Evolutionary conservation across 2,113 vertebrate genomes (phyloP).

Genomic region (Lepisosteus osseus): DNA sequence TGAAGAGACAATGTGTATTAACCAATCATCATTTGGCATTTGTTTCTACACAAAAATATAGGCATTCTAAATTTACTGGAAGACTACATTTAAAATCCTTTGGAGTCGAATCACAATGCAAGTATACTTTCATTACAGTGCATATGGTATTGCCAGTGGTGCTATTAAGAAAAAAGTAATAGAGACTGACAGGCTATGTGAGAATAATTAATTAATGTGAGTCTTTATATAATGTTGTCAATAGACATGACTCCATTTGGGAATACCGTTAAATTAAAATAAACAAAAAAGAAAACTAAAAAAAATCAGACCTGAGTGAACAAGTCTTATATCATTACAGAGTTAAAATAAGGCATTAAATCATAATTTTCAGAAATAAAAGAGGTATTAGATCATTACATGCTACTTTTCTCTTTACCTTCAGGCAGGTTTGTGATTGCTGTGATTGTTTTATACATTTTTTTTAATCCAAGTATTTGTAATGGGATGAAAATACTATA

Average conservation of each 20-base stretch:
- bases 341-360: too few relatives aligned
- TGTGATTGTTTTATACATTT: too few relatives aligned
- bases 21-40: constrained; percentile 15
- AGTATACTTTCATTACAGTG: constrained; percentile 28
- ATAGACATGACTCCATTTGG: constrained; percentile 1
- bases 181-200: constrained; percentile 16
- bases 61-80: constrained; percentile 35
- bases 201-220: constrained; percentile 13
- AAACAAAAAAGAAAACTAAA: too few relatives aligned
- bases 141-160: constrained; percentile 21
- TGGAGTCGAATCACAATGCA: constrained; percentile 28
- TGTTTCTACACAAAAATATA: constrained; percentile 31
- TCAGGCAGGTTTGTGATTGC: too few relatives aligned
- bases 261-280: background rate
- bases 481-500: too few relatives aligned
- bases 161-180: constrained; percentile 29
- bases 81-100: constrained; percentile 25
- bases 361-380: too few relatives aligned
- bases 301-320: too few relatives aligned
- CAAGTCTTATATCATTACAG: too few relatives aligned
- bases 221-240: constrained; percentile 4
- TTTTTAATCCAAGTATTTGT: too few relatives aligned
- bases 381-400: too few relatives aligned
- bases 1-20: constrained; percentile 20
- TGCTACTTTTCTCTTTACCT: too few relatives aligned